Percentiles rank a stretch among this genome's conserved stretches.
Evolutionary conservation across 2,888 invertebrate species (phyloP).

Genomic region (Drosophila mettleri): DNA sequence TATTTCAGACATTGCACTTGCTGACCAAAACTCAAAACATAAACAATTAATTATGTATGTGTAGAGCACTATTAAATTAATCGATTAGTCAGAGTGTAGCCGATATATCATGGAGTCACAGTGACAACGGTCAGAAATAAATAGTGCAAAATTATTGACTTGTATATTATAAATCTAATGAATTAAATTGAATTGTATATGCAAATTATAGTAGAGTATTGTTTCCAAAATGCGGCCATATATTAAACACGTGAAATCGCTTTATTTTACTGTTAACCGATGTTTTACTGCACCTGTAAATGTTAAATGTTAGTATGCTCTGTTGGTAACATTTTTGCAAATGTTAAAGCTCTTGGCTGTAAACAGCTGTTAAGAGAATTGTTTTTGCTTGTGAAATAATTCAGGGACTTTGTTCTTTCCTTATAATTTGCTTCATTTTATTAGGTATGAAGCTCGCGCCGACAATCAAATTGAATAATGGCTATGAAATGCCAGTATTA

Average conservation of each 20-base stretch:
- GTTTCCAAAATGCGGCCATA: background rate
- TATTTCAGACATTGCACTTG: slow-evolving; percentile 1
- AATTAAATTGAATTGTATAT: background rate
- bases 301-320: slow-evolving; percentile 13
- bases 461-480: slow-evolving; percentile 86
- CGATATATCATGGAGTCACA: slow-evolving; percentile 11
- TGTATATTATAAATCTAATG: background rate
- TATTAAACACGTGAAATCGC: background rate
- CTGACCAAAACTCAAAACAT: slow-evolving; percentile 11
- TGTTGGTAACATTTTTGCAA: slow-evolving; percentile 11
- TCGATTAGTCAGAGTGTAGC: background rate
- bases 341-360: background rate
- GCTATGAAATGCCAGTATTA: slow-evolving; percentile 87
- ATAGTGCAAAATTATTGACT: background rate
- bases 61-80: background rate
- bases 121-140: background rate
- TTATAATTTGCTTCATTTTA: background rate
- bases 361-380: background rate
- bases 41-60: slow-evolving; percentile 24
- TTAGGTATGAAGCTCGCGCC: slow-evolving; percentile 77
- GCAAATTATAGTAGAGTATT: background rate
- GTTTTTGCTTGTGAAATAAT: background rate
- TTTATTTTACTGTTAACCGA: background rate
- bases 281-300: background rate
- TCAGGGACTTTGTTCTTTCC: no score